phyloP scores from a whole-genome alignment of 2,888 invertebrate genomes.

The Brachynemurus nebulosus region DNA sequence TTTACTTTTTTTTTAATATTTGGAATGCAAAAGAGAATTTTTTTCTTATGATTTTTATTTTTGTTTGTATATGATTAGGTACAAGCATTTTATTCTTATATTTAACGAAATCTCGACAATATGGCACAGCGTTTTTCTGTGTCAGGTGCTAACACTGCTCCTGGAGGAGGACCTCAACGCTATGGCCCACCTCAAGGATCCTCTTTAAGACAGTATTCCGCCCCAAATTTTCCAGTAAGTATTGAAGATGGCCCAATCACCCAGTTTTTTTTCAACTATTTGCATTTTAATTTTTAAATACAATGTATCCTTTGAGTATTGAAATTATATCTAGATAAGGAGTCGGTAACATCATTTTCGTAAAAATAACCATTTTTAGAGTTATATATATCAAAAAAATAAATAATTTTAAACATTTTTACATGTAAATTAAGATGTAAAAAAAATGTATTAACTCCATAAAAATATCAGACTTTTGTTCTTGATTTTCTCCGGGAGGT shows the following conservation, averaged over 20 bases:
- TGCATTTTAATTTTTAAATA: neutral
- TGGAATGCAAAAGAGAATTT: neutral
- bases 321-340: neutral
- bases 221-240: slow-evolving; percentile 63
- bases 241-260: slow-evolving; percentile 12
- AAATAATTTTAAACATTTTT: too few species aligned
- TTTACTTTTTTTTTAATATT: too few species aligned
- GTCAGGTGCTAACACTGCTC: slow-evolving; percentile 36
- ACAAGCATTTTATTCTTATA: neutral
- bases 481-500: too few species aligned
- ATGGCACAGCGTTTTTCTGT: slow-evolving; percentile 45
- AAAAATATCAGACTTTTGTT: too few species aligned
- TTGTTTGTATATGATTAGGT: neutral
- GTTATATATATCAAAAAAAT: too few species aligned
- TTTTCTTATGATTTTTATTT: neutral
- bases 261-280: slow-evolving; percentile 2
- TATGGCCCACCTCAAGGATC: slow-evolving; percentile 48
- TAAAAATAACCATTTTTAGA: neutral
- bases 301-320: neutral
- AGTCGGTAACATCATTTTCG: neutral
- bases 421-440: too few species aligned
- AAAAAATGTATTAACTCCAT: too few species aligned
- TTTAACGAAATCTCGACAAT: neutral
- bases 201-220: slow-evolving; percentile 53
- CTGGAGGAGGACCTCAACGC: slow-evolving; percentile 40